These are phyloP conservation scores for Isoperla grammatica DNA, from an alignment of 2,888 invertebrate species.

Conservation along the genomic window DNA sequence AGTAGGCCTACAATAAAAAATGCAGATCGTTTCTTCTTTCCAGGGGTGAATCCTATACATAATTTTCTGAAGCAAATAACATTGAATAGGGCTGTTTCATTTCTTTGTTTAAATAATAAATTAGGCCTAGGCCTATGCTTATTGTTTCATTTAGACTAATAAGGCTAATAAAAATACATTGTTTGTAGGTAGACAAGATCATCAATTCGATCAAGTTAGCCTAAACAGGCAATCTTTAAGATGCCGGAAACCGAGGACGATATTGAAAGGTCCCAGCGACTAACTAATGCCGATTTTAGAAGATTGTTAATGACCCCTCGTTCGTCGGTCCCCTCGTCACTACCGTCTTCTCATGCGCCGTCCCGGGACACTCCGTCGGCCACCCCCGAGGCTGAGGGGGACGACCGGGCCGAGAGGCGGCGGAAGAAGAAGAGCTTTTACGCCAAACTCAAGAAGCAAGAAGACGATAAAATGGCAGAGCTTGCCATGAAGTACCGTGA, in stretches of 20 bases:
- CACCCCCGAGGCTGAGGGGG: conserved; percentile 42
- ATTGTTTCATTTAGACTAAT: too few relatives aligned
- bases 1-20: too few relatives aligned
- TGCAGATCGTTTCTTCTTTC: too few relatives aligned
- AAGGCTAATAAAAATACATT: too few relatives aligned
- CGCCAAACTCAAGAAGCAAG: conserved; percentile 88
- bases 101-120: too few relatives aligned
- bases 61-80: too few relatives aligned
- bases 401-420: conserved; percentile 75
- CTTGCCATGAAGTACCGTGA: conserved; percentile 90
- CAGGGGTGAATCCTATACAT: too few relatives aligned
- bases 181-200: too few relatives aligned
- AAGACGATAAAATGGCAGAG: conserved; percentile 91
- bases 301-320: conserved; percentile 94
- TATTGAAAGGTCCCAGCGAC: conserved; percentile 49
- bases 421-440: conserved; percentile 93
- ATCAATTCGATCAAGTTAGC: too few relatives aligned
- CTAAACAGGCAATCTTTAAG: too few relatives aligned
- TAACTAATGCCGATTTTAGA: conserved; percentile 96
- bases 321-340: conserved; percentile 57
- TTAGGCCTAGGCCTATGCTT: too few relatives aligned
- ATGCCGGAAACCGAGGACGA: conserved; percentile 15
- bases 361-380: conserved; percentile 34
- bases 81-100: too few relatives aligned
- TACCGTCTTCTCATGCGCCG: conserved; percentile 27